These are phyloP conservation scores for Zapornia atra DNA, from an alignment of 2,113 vertebrate genomes.

Conservation along the genomic window DNA sequence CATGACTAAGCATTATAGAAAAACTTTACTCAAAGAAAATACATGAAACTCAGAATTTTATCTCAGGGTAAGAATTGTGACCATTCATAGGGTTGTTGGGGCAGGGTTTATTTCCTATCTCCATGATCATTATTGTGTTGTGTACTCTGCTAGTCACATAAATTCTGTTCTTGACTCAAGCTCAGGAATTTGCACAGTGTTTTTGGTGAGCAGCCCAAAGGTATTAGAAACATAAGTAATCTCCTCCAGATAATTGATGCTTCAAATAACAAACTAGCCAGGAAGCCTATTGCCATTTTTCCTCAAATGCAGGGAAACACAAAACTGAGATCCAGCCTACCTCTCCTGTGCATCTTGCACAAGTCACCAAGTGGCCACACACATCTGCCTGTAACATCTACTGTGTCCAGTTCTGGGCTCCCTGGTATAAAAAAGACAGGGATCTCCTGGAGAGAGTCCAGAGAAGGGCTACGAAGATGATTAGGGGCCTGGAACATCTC, in stretches of 20 bases:
- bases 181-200: slow-evolving; percentile 11
- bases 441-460: too few species aligned
- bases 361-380: rapidly evolving
- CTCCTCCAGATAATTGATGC: background rate
- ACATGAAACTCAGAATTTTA: background rate
- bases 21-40: background rate
- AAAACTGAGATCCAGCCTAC: background rate
- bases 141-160: background rate
- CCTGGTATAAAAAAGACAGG: too few species aligned
- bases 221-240: background rate
- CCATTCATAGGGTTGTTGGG: background rate
- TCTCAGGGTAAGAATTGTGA: background rate
- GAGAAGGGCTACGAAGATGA: too few species aligned
- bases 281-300: background rate
- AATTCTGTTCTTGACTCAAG: slow-evolving; percentile 44
- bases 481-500: too few species aligned
- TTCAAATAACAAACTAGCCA: background rate
- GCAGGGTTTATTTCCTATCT: background rate
- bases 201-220: slow-evolving; percentile 11
- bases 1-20: background rate
- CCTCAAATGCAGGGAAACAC: background rate
- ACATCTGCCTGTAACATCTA: background rate
- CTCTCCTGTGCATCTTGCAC: background rate
- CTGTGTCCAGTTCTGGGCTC: too few species aligned
- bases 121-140: rapidly evolving